These are phyloP conservation scores for Centruroides sculpturatus DNA, from an alignment of 1,140 invertebrate genomes.

Conservation along the genomic window DNA sequence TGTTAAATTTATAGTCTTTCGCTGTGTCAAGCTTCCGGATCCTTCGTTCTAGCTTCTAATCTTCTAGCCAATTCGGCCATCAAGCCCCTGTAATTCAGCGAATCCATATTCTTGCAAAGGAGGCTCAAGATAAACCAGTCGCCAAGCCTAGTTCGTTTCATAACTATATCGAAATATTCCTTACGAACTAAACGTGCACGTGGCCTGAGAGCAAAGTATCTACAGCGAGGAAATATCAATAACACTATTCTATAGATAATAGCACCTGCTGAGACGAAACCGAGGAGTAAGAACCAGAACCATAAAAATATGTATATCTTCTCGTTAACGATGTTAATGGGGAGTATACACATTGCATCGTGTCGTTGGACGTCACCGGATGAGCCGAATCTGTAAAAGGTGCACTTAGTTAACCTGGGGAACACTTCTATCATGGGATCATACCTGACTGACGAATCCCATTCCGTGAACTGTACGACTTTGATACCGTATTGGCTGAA, in stretches of 20 bases:
- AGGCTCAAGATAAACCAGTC: slow-evolving; percentile 54
- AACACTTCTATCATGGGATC: slow-evolving; percentile 55
- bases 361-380: slow-evolving; percentile 19
- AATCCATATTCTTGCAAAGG: slow-evolving; percentile 49
- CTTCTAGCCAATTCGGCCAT: slow-evolving; percentile 9
- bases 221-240: slow-evolving; percentile 3
- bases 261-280: slow-evolving; percentile 17
- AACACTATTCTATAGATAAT: slow-evolving; percentile 15
- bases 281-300: slow-evolving; percentile 23
- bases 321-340: slow-evolving; percentile 25
- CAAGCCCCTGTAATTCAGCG: slow-evolving; percentile 27
- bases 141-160: slow-evolving; percentile 23
- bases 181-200: slow-evolving; percentile 1
- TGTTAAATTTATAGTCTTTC: too few relatives aligned
- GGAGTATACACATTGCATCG: slow-evolving; percentile 20
- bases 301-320: slow-evolving; percentile 24
- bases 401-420: slow-evolving; percentile 64
- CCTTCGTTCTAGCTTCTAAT: too few relatives aligned
- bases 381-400: slow-evolving; percentile 37
- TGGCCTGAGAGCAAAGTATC: slow-evolving; percentile 6
- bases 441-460: slow-evolving; percentile 54
- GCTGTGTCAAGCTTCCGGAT: too few relatives aligned
- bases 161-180: slow-evolving; percentile 1
- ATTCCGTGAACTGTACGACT: slow-evolving; percentile 77
- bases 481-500: slow-evolving; percentile 49